These are phyloP conservation scores for Frankliniella fusca DNA, from an alignment of 2,888 invertebrate species.

Conservation along the genomic window DNA sequence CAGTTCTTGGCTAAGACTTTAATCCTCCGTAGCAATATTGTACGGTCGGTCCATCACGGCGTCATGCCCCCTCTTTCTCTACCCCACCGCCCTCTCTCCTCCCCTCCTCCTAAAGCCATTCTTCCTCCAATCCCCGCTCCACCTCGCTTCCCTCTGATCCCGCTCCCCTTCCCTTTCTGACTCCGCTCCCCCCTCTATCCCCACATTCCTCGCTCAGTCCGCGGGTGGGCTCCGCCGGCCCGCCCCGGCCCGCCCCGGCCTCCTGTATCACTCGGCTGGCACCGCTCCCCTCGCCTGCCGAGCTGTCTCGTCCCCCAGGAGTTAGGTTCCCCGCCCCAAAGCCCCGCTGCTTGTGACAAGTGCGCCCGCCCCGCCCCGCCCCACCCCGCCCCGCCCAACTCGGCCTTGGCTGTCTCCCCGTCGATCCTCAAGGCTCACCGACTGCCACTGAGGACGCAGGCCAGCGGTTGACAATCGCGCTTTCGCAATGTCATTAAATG, in stretches of 20 bases:
- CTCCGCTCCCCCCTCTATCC: neutral
- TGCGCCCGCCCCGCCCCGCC: too few species aligned
- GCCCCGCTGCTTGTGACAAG: neutral
- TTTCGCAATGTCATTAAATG: too few species aligned
- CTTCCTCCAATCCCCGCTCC: neutral
- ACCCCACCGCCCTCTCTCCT: neutral
- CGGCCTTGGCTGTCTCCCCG: too few species aligned
- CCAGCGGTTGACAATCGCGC: too few species aligned
- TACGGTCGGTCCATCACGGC: slow-evolving; percentile 20
- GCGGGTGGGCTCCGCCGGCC: too few species aligned
- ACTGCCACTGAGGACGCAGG: too few species aligned
- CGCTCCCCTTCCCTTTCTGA: neutral
- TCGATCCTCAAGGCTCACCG: too few species aligned
- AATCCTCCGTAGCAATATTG: slow-evolving; percentile 19
- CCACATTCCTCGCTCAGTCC: neutral
- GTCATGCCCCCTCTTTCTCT: neutral
- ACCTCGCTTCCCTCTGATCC: neutral
- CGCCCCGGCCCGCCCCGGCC: too few species aligned
- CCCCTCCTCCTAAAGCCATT: neutral
- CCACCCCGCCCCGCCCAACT: too few species aligned
- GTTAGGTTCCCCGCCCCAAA: neutral
- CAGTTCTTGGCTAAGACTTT: slow-evolving; percentile 26
- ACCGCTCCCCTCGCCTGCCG: neutral
- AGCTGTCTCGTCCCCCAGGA: neutral
- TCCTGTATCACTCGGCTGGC: neutral